phyloP scores from a whole-genome alignment of 2,797 vertebrate genomes.

The Ceryle rudis region DNA sequence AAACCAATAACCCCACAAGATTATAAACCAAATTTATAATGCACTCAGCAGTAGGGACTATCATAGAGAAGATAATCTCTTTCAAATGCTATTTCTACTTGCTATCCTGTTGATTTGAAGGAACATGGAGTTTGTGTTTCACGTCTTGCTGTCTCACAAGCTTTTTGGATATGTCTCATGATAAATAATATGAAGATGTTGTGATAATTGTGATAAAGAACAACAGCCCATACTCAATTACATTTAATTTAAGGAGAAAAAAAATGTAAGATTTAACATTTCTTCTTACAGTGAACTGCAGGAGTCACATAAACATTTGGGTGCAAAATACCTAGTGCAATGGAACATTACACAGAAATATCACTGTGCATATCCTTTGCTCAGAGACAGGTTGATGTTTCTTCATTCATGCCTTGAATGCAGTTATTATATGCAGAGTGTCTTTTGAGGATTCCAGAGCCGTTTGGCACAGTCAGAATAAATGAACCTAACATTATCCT shows the following conservation, averaged over 20 bases:
- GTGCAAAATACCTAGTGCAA: neutral
- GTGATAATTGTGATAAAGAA: neutral
- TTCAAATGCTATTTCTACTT: neutral
- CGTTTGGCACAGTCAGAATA: neutral
- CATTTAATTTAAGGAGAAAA: neutral
- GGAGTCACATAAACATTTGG: neutral
- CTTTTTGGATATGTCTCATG: neutral
- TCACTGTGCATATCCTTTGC: neutral
- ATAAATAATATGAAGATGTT: neutral
- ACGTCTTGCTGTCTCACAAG: neutral
- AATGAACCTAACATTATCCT: constrained; percentile 23
- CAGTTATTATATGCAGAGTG: neutral
- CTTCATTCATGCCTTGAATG: neutral
- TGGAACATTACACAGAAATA: neutral
- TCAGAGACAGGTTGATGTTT: neutral
- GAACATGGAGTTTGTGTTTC: neutral
- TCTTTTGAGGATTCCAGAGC: neutral
- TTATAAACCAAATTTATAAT: neutral
- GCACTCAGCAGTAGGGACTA: neutral
- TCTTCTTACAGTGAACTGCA: neutral
- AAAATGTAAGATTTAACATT: neutral
- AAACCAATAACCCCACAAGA: neutral
- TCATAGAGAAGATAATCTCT: neutral
- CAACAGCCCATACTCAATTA: neutral
- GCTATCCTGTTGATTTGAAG: neutral